Base-by-base conservation (phyloP, 2,888 invertebrate genomes). In the Seira ritae region DNA sequence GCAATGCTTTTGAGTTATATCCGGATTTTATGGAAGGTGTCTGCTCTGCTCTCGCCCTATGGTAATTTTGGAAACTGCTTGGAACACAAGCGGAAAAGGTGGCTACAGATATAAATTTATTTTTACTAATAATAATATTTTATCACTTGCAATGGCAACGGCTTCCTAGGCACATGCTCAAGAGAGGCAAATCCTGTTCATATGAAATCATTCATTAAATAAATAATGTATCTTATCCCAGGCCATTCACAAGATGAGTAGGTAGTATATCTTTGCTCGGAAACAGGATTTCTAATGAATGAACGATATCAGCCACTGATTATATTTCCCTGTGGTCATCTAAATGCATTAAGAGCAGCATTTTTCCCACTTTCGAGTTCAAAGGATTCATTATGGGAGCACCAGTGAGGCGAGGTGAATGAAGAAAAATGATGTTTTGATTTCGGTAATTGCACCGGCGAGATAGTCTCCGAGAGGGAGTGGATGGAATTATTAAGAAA, bases 401-500 rank as follows among this genome's bases (percentile, higher is more conserved):
- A 31, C 31, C 31, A 4, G 2, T 8, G 31, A 31, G 2, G 31
- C 8, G 31, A 15, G 12, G 55, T 17, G 55, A 55, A 55, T 55
- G 55, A 55, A 55, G 55, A 55, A 55, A 55, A 55, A 55, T 55
- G 55, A 55, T 55, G 3, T 3, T 55, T 55, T 55, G 55, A 55
- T 55, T 55, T 55, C 12, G 55, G 17, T 55, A 55, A 55, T 55
- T 55, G 55, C 55, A 12, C 42, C 42, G 12, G 6, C 6, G 55
- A 55, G 55, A 17, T n/a, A 42, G 12, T 42, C 6, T 8, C 42
- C n/a, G 17, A 55, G 55, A 31, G 31, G 31, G 8, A 31, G 31
- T 31, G 31, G 31, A n/a, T n/a, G 31, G 31, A 31, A 84, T 77
- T 83, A 85, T 81, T 82, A 84, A 78, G 82, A 75, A 31, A 83